Evolutionary conservation across 1,140 invertebrate genomes (phyloP), one percentile per base, ranked within the genome.

Genomic region (Ceratosolen solmsi): DNA sequence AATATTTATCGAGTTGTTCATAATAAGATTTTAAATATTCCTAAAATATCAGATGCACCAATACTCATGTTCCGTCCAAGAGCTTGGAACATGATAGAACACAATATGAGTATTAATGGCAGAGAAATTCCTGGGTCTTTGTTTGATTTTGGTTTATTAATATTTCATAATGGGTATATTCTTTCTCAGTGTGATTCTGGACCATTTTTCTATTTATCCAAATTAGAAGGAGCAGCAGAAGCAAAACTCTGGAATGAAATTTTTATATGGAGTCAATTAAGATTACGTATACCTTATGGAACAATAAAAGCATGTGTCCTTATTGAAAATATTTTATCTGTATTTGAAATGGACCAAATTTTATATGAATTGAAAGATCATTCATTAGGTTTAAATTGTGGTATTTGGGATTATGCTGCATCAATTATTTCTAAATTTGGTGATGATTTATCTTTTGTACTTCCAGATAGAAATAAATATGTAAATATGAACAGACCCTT

Each of bases 371-470:
- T 96, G 27, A 92, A 89, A 83, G 93, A 95, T 54, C 94, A 95
- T 90, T 94, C 94, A 25, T 88, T 95, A 38, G 95, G 95, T 27
- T 89, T 96, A 0, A 96, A 95, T 86, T 96, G 95, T 91, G 95
- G 95, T 8, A 95, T 95, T 83, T 96, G 95, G 95, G 95, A 96
- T 88, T 96, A 96, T 86, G 93, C 94, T 80, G 95, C 95, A 9
- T 95, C 94, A 11, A 94, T 95, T 79, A 94, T 96, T 83, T 92
- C 93, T 38, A 95, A 94, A 90, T 94, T 95, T 91, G 94, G 94
- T 93, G 90, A 90, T 84, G 76, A 86, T 70, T 72, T 79, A 75
- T 80, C 65, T 15, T 95, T 94, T 89, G 80, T 95, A 3, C 87
- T 96, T 2, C 94, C 95, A 0, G 95, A 96, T 87, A 92, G 95